Evolutionary conservation across 2,797 vertebrate genomes (phyloP), one percentile per base, ranked within the genome.

Genomic region (Mormyrus hasselquistii): DNA sequence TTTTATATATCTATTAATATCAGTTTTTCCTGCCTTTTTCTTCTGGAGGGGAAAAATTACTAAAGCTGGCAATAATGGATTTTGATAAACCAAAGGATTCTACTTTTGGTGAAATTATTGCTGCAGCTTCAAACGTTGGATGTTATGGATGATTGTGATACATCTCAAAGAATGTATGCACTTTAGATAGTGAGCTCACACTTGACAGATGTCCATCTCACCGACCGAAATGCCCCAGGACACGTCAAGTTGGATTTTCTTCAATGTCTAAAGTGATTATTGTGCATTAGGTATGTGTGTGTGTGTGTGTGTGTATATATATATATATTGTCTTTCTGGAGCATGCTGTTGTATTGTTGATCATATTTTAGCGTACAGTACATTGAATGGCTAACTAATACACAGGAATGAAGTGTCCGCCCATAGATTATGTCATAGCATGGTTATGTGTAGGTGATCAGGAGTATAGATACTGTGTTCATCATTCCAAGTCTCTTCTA

Each of bases 381-480:
- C 93, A 89, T 94, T 91, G 93, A 29, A 90, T 95, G 41, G 94
- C 96, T 96, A 96, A 93, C 90, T 93, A 93, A 94, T 95, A 93
- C 91, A 93, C 95, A 96, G 94, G 93, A 93, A 89, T 69, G 91
- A 95, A 91, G 91, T 87, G 90, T 89, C 88, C 50, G 79, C 90
- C 89, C 89, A 90, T 91, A 90, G 90, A 90, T 88, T 91, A 90
- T 94, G 93, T 95, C 94, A 92, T 93, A 96, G 97, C 97, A 97
- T 97, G 97, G 95, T 92, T 95, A 95, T 94, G 92, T 92, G 93
- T 93, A 92, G 93, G 92, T 92, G 49, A 88, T 62, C 50, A 89
- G 6, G 52, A 65, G 49, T 94, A 91, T 94, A 94, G 94, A 91
- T 91, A 93, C 93, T 95, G 98, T 98, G 98, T 97, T 98, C 98